Evolutionary conservation across 2,797 vertebrate species (phyloP), one percentile per base, ranked within the genome.

Genomic region (Takifugu ocellatus): DNA sequence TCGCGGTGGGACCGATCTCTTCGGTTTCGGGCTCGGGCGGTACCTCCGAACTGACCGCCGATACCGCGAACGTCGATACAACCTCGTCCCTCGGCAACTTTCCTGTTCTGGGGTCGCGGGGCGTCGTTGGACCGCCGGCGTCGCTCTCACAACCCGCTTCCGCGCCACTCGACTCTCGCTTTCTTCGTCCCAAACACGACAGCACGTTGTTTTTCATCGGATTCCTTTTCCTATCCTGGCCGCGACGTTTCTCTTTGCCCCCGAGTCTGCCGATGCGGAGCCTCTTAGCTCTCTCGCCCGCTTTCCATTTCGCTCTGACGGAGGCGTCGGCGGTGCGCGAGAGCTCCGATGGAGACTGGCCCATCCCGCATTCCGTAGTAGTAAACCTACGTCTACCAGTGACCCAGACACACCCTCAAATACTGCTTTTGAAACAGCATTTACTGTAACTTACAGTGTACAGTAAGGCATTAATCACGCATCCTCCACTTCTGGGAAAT

Each of bases 361-460:
- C 92, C 91, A 91, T 92, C 64, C 70, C 61, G 82, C 79, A 62
- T 70, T 51, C 90, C 89, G 88, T 91, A 90, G 65, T 81, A 50
- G 51, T 25, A 39, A 17, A 11, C 17, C 50, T 36, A 1, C 15
- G 26, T 10, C 49, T 8, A 6, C 1, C 56, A 49, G 46, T 26
- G 48, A 46, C 8, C 57, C 73, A 59, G 71, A 77, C 86, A 86
- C 88, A 84, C 87, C 78, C 78, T 88, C 77, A 45, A 21, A 1
- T 7, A 9, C 8, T 21, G 15, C 43, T 6, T 2, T 21, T 54
- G 24, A 72, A 54, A 51, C 26, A 49, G 60, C 49, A 47, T 16
- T 11, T n/a, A 21, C 14, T 1, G 16, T 52, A 52, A 77, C 64
- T 73, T 33, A 25, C n/a, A 12, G 8, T 2, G 7, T 25, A 63